A percentile compares a stretch with the other conserved stretches of the same genome.
phyloP scores from a whole-genome alignment of 2,888 invertebrate genomes.

The Eudemis profundana region DNA sequence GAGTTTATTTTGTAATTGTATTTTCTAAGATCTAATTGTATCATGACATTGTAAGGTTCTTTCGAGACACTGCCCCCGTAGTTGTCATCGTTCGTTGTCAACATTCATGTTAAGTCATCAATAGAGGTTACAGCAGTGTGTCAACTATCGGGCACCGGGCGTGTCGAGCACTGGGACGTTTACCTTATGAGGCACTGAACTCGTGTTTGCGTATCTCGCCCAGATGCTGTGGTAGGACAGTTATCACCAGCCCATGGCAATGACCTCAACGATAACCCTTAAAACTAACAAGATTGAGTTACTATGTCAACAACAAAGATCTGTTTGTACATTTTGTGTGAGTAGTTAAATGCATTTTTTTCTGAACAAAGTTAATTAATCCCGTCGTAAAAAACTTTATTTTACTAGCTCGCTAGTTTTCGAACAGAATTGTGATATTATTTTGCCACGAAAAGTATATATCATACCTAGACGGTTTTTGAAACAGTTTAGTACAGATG shows the following conservation, averaged over 20 bases:
- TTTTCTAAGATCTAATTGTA: too few relatives aligned
- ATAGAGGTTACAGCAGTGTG: too few relatives aligned
- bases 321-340: constrained; percentile 11
- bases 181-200: neutral
- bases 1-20: too few relatives aligned
- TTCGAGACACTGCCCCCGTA: too few relatives aligned
- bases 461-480: too few relatives aligned
- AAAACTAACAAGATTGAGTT: constrained; percentile 15
- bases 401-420: neutral
- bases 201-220: neutral
- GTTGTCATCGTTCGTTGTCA: too few relatives aligned
- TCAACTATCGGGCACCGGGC: too few relatives aligned
- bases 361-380: constrained; percentile 1
- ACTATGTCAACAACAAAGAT: constrained; percentile 21
- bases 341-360: neutral
- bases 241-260: constrained; percentile 28
- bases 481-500: too few relatives aligned
- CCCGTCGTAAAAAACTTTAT: constrained; percentile 12
- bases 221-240: constrained; percentile 8
- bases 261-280: constrained; percentile 29
- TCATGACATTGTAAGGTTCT: too few relatives aligned
- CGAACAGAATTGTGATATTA: too few relatives aligned
- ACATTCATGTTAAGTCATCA: too few relatives aligned
- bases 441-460: too few relatives aligned
- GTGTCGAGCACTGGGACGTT: neutral